Evolutionary conservation across 2,797 vertebrate genomes (phyloP), one percentile per base, ranked within the genome.

Genomic region (Cichlasoma orientale): DNA sequence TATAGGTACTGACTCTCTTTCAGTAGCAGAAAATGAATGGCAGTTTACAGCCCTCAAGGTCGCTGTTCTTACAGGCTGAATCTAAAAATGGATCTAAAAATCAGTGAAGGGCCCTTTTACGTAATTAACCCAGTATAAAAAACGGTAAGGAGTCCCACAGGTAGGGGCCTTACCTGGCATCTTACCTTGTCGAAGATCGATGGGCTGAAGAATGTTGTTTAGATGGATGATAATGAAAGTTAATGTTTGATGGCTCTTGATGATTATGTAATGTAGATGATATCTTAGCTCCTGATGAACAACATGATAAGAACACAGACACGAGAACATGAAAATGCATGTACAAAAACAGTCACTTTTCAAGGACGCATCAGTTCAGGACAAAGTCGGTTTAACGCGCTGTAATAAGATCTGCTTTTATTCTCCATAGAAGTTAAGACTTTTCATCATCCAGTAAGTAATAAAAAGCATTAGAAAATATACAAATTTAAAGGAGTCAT

Each of bases 111-210:
- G 25, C 11, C 41, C 25, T 68, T 68, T 50, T 29, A 29, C 63
- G 10, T 54, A 23, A 38, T 38, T 12, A 31, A 50, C 31, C 16
- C 13, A 41, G 18, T 29, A 38, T 36, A 57, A 38, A 27, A 55
- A 58, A 55, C 0, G 11, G 19, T 54, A 2, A 36, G 31, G 19
- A 54, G 69, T 3, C 59, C 33, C 27, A 27, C 21, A 56, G 7
- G 12, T 56, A 56, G 29, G 55, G 44, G 58, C 33, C 61, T 56
- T 58, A 68, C 77, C 56, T 72, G 78, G 72, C 44, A 59, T 84
- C 93, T 94, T 93, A 95, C 93, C 93, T 95, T 88, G n/a, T 81
- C 1, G 82, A 58, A 71, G 89, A 77, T 89, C 88, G 89, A 73
- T 53, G 72, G 79, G 84, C 72, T 70, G 83, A 76, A 82, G 81